phyloP scores from a whole-genome alignment of 2,113 vertebrate species.

The Solea solea region DNA sequence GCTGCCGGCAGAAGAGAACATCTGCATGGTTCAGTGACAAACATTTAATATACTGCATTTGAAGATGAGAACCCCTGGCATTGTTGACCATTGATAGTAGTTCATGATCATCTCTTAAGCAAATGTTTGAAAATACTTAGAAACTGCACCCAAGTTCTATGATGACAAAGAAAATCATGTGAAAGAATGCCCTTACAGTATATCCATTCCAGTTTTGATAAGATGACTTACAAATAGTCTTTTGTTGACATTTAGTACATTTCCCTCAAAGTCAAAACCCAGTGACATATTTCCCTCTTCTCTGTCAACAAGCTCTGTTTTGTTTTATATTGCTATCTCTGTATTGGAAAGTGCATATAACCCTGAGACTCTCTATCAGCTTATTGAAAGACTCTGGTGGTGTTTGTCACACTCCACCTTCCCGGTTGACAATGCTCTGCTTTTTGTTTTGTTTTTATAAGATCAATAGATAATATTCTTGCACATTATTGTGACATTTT shows the following conservation, averaged over 20 bases:
- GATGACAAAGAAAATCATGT: not conserved
- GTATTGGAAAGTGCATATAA: not conserved
- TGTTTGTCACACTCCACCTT: not conserved
- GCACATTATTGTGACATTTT: conserved; percentile 1
- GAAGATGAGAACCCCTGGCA: not conserved
- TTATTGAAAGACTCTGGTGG: not conserved
- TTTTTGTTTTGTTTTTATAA: not conserved
- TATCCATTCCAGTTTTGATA: not conserved
- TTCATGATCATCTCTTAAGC: too few relatives aligned
- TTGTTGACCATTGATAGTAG: not conserved
- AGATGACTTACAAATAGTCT: not conserved
- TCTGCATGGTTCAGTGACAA: not conserved
- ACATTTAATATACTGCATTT: not conserved
- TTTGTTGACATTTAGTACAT: not conserved
- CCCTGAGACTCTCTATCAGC: not conserved
- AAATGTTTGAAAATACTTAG: too few relatives aligned
- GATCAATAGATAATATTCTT: not conserved
- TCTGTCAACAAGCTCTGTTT: not conserved
- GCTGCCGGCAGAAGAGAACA: not conserved
- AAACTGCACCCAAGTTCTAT: not conserved
- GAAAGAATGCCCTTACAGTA: too few relatives aligned
- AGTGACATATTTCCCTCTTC: not conserved
- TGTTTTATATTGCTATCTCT: not conserved
- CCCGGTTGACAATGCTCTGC: not conserved
- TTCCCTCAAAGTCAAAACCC: not conserved